A percentile compares a stretch with the other conserved stretches of the same genome.
These are phyloP conservation scores for Cephalopterus ornatus DNA, from an alignment of 2,113 vertebrate species.

Conservation along the genomic window DNA sequence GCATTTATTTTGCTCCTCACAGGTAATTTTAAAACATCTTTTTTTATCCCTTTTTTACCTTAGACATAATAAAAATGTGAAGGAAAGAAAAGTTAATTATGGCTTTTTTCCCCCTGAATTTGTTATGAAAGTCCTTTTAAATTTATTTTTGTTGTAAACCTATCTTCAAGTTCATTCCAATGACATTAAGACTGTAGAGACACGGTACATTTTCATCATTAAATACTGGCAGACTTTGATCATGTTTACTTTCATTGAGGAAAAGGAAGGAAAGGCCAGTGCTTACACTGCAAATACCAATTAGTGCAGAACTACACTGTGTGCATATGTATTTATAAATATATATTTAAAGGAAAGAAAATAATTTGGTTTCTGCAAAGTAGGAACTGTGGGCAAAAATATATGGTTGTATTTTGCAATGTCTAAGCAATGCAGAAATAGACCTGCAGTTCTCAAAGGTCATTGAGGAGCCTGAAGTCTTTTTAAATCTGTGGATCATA, in stretches of 20 bases:
- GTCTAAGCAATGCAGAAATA: background rate
- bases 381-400: background rate
- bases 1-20: background rate
- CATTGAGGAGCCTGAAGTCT: background rate
- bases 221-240: slow-evolving; percentile 41
- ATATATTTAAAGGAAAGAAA: slow-evolving; percentile 42
- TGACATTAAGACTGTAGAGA: background rate
- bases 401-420: background rate
- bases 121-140: background rate
- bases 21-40: slow-evolving; percentile 1
- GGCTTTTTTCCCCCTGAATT: rapidly evolving
- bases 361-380: slow-evolving; percentile 19
- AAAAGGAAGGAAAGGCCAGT: slow-evolving; percentile 44
- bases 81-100: background rate
- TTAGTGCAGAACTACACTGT: slow-evolving; percentile 1
- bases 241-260: slow-evolving; percentile 25
- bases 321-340: slow-evolving; percentile 36
- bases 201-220: slow-evolving; percentile 4
- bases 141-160: slow-evolving; percentile 48
- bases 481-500: background rate
- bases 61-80: background rate
- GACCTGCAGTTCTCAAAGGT: background rate
- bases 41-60: background rate
- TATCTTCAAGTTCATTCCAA: slow-evolving; percentile 24
- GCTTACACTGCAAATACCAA: slow-evolving; percentile 57